Evolutionary conservation across 2,113 vertebrate genomes (phyloP), one percentile per base, ranked within the genome.

Genomic region (Lates calcarifer): DNA sequence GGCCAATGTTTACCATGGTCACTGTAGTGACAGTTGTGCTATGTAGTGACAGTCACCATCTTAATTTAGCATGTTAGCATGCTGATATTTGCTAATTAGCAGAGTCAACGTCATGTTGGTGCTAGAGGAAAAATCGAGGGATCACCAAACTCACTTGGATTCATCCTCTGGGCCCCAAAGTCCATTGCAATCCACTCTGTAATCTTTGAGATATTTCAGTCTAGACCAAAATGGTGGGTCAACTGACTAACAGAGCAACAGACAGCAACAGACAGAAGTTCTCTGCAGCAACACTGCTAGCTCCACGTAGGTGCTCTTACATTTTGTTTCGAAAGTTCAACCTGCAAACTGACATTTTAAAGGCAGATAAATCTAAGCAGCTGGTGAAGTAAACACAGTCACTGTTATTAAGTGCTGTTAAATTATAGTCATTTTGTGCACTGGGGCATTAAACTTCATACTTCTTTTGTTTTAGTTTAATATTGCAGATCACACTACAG

Each of bases 341-440:
- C 17, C 22, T 49, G 2, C 65, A 64, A 58, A 49, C 37, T 3
- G 62, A 47, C 10, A 26, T 26, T 64, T 64, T 28, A 37, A 51
- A 60, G 18, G 2, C 35, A 37, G 28, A 56, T 11, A 56, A 17
- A n/a, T 56, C 37, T 22, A 0, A 45, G 33, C 12, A 51, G 24
- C 55, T 4, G 20, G 1, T 47, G 15, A 58, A 57, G 39, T 45
- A 24, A 31, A 28, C 41, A 22, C 35, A 2, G 2, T 47, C 73
- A 26, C 45, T 6, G 5, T 55, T 63, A 15, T 62, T 68, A 33
- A 69, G 20, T 26, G 37, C 35, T n/a, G 49, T 15, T n/a, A 60
- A 57, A 63, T 39, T 37, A 74, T 63, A 49, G 15, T 51, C 8
- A 51, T 70, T 51, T 33, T 49, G 31, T 41, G 41, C 13, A 55